Evolutionary conservation across 2,113 vertebrate species (phyloP).

Genomic region (Glaucomys volans): DNA sequence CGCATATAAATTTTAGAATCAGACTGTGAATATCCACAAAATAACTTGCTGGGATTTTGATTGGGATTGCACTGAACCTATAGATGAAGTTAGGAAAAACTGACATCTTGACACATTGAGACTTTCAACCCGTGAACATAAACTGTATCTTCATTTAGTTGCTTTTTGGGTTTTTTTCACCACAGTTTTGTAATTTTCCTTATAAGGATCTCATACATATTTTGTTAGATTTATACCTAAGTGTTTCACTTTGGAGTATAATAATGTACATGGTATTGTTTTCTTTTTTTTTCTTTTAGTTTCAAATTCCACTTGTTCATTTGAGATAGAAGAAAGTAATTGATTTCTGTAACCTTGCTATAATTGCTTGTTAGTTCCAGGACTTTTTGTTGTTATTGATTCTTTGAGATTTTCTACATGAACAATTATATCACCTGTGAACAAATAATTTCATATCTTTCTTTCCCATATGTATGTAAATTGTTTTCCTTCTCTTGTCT

Average conservation of each 20-base stretch:
- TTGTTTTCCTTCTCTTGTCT: background rate
- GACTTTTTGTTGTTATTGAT: too few species aligned
- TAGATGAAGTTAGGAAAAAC: background rate
- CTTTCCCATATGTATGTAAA: too few species aligned
- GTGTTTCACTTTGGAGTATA: background rate
- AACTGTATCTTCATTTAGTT: background rate
- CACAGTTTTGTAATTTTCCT: background rate
- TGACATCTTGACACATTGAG: background rate
- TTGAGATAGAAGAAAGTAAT: background rate
- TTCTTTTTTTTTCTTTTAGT: background rate
- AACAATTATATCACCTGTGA: too few species aligned
- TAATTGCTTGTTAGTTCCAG: too few species aligned
- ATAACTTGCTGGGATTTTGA: background rate
- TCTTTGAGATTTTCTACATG: too few species aligned
- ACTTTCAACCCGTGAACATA: background rate
- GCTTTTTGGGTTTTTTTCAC: background rate
- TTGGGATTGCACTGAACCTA: background rate
- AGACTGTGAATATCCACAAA: background rate
- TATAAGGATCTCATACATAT: background rate
- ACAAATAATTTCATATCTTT: background rate
- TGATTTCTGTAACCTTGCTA: too few species aligned
- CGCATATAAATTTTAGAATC: background rate
- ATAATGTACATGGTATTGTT: background rate
- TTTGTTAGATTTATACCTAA: background rate
- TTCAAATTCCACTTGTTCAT: background rate